Evolutionary conservation across 37 sponge, comb jelly and placozoan species (phyloP).

Genomic region (Halichondria panicea): DNA sequence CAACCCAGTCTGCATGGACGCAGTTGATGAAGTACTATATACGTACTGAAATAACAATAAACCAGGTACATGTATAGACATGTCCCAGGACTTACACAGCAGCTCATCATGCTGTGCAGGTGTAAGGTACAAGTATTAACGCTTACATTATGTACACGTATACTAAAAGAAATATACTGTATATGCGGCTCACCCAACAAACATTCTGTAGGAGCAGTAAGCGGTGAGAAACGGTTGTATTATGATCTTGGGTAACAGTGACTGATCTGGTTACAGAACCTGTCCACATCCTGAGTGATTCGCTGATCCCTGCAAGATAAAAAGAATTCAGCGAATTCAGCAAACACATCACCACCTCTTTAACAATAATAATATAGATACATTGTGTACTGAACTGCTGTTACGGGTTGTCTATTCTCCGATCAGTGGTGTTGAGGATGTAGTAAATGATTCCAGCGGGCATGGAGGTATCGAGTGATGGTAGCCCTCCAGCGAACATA

Average conservation of each 20-base stretch:
- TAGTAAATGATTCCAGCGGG: constrained; percentile 52
- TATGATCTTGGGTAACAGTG: constrained; percentile 68
- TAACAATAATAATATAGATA: too few relatives aligned
- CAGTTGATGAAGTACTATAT: too few relatives aligned
- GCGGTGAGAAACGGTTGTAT: constrained; percentile 70
- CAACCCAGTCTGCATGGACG: constrained; percentile 22
- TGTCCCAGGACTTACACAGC: too few relatives aligned
- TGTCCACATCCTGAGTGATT: constrained; percentile 91
- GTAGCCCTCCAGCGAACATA: constrained; percentile 68
- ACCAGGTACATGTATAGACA: too few relatives aligned
- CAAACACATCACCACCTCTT: not conserved
- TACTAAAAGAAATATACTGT: too few relatives aligned
- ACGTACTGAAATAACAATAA: too few relatives aligned
- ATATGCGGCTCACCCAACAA: constrained; percentile 1
- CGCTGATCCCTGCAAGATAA: constrained; percentile 81
- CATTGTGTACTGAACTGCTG: too few relatives aligned
- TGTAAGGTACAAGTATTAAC: too few relatives aligned
- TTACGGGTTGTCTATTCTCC: constrained; percentile 80
- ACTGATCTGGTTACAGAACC: constrained; percentile 68
- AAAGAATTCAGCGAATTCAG: not conserved
- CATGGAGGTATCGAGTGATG: constrained; percentile 54
- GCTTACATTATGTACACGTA: too few relatives aligned
- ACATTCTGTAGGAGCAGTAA: constrained; percentile 83
- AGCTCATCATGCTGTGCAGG: too few relatives aligned
- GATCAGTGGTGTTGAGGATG: constrained; percentile 48